These are phyloP conservation scores for Nothobranchius furzeri DNA, from an alignment of 2,113 vertebrate genomes.

Conservation along the genomic window DNA sequence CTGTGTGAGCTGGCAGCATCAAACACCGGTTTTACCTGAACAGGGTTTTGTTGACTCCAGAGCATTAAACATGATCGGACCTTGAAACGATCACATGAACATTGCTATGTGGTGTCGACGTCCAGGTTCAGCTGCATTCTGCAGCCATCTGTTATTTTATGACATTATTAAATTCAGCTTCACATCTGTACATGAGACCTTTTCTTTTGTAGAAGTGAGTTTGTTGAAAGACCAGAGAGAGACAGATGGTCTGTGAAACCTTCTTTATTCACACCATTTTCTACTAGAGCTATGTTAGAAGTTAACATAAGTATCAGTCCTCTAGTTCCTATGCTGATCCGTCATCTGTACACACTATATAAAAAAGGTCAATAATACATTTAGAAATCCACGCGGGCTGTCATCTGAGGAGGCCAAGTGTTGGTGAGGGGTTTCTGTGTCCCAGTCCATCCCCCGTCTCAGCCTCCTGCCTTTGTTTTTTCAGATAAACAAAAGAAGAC, in stretches of 20 bases:
- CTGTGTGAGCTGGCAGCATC: too few relatives aligned
- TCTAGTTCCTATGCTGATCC: constrained; percentile 76
- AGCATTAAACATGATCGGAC: too few relatives aligned
- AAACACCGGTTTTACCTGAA: too few relatives aligned
- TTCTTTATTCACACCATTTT: constrained; percentile 80
- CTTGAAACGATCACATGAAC: too few relatives aligned
- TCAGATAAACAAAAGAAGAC: constrained; percentile 47
- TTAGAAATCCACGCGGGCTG: constrained; percentile 60
- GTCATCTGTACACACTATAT: constrained; percentile 76
- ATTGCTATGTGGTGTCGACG: too few relatives aligned
- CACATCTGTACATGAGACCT: too few relatives aligned
- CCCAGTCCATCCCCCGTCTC: constrained; percentile 36
- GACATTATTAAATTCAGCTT: too few relatives aligned
- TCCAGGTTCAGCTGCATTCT: too few relatives aligned
- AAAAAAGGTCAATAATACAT: constrained; percentile 68
- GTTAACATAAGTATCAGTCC: constrained; percentile 74
- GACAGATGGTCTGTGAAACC: constrained; percentile 51
- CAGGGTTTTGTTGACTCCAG: too few relatives aligned
- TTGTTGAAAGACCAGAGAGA: constrained; percentile 1
- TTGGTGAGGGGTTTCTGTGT: constrained; percentile 23
- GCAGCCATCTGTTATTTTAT: too few relatives aligned
- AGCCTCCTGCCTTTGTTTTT: constrained; percentile 25
- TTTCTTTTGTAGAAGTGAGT: not conserved
- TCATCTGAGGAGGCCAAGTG: constrained; percentile 35
- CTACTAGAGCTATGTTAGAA: constrained; percentile 82